Percentiles rank a stretch among this genome's conserved stretches.
These are phyloP conservation scores for Drosophila bocqueti DNA, from an alignment of 1,140 invertebrate genomes.

Conservation along the genomic window DNA sequence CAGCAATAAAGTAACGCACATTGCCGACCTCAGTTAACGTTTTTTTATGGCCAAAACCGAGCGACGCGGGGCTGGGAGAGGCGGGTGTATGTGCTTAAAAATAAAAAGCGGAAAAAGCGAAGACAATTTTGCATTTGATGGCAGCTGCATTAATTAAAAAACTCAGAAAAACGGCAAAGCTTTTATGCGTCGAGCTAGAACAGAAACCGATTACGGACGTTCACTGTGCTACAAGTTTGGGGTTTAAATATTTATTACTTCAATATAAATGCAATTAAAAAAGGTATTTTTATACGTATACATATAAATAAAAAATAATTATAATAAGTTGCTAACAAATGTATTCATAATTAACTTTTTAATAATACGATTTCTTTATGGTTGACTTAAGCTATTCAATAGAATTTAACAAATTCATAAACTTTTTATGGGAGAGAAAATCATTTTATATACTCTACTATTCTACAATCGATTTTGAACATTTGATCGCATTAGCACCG, in stretches of 20 bases:
- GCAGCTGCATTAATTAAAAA: slow-evolving; percentile 13
- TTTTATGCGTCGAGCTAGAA: not conserved
- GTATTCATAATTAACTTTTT: not conserved
- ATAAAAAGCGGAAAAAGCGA: slow-evolving; percentile 3
- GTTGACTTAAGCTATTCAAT: not conserved
- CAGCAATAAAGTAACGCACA: not conserved
- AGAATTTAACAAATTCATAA: not conserved
- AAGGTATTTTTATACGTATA: not conserved
- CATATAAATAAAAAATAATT: not conserved
- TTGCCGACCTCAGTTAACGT: not conserved
- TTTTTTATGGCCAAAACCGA: slow-evolving; percentile 5
- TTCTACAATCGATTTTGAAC: not conserved
- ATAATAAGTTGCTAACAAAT: not conserved
- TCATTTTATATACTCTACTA: not conserved
- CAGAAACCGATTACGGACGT: not conserved
- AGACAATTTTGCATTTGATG: slow-evolving; percentile 11
- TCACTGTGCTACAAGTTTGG: not conserved
- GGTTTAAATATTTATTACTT: not conserved
- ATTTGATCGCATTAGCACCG: not conserved
- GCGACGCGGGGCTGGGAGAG: not conserved
- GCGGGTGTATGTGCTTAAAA: not conserved
- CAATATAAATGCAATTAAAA: not conserved
- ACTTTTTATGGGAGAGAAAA: not conserved
- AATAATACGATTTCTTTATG: not conserved
- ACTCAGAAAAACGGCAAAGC: not conserved